Base-by-base conservation (phyloP, 1,140 invertebrate species). In the Zaprionus gabonicus region DNA sequence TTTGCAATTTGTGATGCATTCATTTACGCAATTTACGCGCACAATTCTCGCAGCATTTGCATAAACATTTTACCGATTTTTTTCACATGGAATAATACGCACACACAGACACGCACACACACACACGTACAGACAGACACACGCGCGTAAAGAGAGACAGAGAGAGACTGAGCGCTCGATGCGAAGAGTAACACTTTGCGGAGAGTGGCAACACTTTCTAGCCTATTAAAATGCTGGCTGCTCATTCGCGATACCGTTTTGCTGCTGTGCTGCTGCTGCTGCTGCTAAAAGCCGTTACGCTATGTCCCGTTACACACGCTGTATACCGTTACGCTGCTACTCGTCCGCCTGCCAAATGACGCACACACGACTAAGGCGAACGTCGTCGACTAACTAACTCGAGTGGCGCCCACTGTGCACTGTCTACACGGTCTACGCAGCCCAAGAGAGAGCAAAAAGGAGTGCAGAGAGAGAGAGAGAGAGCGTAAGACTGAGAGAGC, bases 51-150 rank as follows among this genome's bases (percentile, higher is more conserved):
- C 72, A 76, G 62, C 66, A 86, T 85, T 82, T 87, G 77, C 76
- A 80, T 80, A 80, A 86, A 80, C 78, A 86, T 82, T 87, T 87
- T 82, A 82, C 69, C 71, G 68, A 86, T 82, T 82, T 85, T 86
- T 71, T 64, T 56, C 69, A 58, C 46, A 59, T 64, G 75, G 31
- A 62, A 41, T 69, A 15, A 36, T 51, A 41, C 66, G 34, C 68
- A 77, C 77, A 56, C 46, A 25, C 60, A 38, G 49, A 70, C 63
- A 65, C 65, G 36, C 66, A 10, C 34, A 5, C 55, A 27, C 34
- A 56, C 67, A 63, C 71, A 79, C 78, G n/a, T n/a, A n/a, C n/a
- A n/a, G n/a, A n/a, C n/a, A 53, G 38, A 75, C 63, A 70, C 73
- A 63, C 71, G 58, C 49, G 46, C 60, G 63, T 55, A 76, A 28